A percentile compares a stretch with the other conserved stretches of the same genome.
These are phyloP conservation scores for Crypturellus undulatus DNA, from an alignment of 2,113 vertebrate genomes.

Conservation along the genomic window DNA sequence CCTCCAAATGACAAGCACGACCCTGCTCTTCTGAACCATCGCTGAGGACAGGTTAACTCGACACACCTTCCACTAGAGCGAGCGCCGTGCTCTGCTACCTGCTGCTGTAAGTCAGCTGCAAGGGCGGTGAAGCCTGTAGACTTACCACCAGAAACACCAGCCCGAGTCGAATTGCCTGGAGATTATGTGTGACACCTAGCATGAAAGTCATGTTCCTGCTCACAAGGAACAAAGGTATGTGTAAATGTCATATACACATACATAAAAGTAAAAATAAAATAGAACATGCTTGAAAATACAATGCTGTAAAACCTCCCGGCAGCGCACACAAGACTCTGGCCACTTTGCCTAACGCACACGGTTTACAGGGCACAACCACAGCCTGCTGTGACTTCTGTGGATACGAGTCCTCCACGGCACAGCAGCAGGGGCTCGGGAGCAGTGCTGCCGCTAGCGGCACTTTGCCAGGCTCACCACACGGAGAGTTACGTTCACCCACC, in stretches of 20 bases:
- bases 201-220: neutral
- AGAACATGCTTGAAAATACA: neutral
- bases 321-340: neutral
- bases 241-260: neutral
- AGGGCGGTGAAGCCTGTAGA: neutral
- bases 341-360: neutral
- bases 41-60: neutral
- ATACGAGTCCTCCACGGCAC: neutral
- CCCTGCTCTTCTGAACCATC: neutral
- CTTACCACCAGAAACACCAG: neutral
- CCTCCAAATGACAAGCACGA: neutral
- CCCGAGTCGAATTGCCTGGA: neutral
- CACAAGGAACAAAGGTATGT: no score
- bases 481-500: neutral
- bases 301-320: neutral
- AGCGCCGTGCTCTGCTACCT: neutral
- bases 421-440: neutral
- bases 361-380: neutral
- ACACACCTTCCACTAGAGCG: neutral
- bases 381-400: neutral
- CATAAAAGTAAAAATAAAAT: neutral
- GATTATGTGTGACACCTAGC: neutral
- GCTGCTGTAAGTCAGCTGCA: neutral
- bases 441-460: neutral
- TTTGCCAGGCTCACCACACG: neutral